A percentile compares a stretch with the other conserved stretches of the same genome.
phyloP scores from a whole-genome alignment of 2,888 invertebrate genomes.

The Polyommatus icarus region DNA sequence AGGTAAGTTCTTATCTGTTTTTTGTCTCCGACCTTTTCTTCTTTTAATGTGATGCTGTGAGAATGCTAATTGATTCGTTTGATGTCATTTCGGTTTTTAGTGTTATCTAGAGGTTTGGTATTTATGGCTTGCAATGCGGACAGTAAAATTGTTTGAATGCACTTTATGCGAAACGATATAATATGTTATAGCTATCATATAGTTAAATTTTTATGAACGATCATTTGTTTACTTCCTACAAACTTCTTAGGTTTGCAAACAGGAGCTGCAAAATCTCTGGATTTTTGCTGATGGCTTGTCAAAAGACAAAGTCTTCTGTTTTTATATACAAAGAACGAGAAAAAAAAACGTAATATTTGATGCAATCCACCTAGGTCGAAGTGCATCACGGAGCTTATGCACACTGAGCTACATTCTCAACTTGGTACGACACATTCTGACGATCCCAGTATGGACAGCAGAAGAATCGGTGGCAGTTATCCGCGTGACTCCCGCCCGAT shows the following conservation, averaged over 20 bases:
- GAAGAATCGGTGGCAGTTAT: background rate
- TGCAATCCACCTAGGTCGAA: background rate
- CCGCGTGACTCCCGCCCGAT: background rate
- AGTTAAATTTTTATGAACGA: too few species aligned
- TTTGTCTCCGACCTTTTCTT: conserved; percentile 17
- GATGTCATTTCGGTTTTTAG: background rate
- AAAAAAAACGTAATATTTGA: background rate
- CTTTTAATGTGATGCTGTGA: conserved; percentile 12
- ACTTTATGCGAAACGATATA: background rate
- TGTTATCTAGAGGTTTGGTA: background rate
- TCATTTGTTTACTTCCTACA: too few species aligned
- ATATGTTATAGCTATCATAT: background rate
- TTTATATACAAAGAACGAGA: background rate
- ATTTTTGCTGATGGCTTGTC: too few species aligned
- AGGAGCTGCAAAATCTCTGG: too few species aligned
- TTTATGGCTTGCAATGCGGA: background rate
- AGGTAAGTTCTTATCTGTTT: conserved; percentile 14
- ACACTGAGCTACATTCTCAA: background rate
- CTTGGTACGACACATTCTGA: background rate
- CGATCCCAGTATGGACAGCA: background rate
- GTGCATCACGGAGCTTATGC: background rate
- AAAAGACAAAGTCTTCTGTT: too few species aligned
- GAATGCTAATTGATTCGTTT: conserved; percentile 18
- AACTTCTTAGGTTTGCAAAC: too few species aligned
- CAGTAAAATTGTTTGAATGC: background rate